Conservation (phyloP, 2,113 vertebrate species). For the Antigone vipio region DNA sequence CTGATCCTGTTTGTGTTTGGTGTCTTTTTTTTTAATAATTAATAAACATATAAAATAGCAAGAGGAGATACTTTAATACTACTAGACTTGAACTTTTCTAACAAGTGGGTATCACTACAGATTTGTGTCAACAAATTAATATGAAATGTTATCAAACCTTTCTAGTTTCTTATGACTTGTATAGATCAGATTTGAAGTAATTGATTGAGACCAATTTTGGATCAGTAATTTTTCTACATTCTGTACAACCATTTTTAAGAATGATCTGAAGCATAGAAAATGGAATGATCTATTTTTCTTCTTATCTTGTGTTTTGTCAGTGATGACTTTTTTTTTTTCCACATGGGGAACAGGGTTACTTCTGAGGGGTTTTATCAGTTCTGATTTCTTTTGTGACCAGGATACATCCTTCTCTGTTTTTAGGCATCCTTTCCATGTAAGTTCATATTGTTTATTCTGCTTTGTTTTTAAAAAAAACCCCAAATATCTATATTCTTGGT, state of each 20-base stretch:
- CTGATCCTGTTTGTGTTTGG: not conserved
- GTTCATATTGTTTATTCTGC: not conserved
- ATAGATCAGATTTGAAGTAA: not conserved
- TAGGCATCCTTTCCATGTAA: not conserved
- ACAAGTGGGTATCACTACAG: not conserved
- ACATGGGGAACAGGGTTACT: not conserved
- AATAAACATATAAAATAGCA: not conserved
- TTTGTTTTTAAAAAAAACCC: not conserved
- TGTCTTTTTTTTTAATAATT: not conserved
- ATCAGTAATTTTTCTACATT: not conserved
- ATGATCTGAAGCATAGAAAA: not conserved
- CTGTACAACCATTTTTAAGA: not conserved
- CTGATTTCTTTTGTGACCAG: not conserved
- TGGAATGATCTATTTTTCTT: not conserved
- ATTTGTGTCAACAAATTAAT: not conserved
- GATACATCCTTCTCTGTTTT: not conserved
- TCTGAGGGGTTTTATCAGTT: not conserved
- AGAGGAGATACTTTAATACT: not conserved
- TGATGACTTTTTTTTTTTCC: not conserved
- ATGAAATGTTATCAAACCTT: not conserved
- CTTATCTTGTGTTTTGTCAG: not conserved
- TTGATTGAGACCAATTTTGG: not conserved
- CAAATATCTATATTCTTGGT: not conserved
- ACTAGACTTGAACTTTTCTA: not conserved
- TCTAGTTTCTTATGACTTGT: not conserved